These are phyloP conservation scores for Pedionomus torquatus DNA, from an alignment of 2,113 vertebrate genomes.

Conservation along the genomic window DNA sequence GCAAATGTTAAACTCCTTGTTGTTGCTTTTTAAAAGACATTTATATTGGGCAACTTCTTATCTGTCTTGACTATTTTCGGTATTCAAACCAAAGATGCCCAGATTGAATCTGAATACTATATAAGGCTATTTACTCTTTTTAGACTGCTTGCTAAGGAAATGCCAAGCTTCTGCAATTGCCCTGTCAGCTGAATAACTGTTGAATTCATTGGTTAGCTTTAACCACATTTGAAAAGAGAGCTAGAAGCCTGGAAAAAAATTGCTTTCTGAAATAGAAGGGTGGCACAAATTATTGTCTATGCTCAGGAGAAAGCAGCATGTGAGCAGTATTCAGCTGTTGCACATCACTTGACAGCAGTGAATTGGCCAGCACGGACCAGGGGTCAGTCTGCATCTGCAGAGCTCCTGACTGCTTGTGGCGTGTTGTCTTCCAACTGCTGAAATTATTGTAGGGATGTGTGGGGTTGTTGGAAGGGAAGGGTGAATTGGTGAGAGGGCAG, in stretches of 20 bases:
- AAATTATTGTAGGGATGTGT: background rate
- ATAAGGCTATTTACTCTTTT: slow-evolving; percentile 6
- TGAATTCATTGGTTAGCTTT: slow-evolving; percentile 7
- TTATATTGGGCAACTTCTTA: slow-evolving; percentile 24
- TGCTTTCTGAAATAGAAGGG: background rate
- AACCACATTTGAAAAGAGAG: background rate
- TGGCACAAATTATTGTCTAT: background rate
- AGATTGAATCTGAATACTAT: background rate
- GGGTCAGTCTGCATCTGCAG: fast-evolving
- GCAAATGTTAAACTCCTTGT: background rate
- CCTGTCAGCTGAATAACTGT: background rate
- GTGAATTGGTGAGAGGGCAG: background rate
- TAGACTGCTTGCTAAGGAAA: slow-evolving; percentile 24
- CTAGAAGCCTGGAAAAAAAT: background rate
- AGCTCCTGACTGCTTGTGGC: background rate
- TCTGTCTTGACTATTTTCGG: background rate
- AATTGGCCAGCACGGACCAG: background rate
- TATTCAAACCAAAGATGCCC: background rate
- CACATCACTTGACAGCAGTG: background rate
- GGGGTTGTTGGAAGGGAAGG: background rate
- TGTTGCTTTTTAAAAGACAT: background rate
- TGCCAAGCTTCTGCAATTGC: background rate
- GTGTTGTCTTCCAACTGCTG: background rate
- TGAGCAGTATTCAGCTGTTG: background rate
- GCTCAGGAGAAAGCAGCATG: background rate